Base-by-base conservation (phyloP, 2,888 invertebrate species). In the Idaea aversata region DNA sequence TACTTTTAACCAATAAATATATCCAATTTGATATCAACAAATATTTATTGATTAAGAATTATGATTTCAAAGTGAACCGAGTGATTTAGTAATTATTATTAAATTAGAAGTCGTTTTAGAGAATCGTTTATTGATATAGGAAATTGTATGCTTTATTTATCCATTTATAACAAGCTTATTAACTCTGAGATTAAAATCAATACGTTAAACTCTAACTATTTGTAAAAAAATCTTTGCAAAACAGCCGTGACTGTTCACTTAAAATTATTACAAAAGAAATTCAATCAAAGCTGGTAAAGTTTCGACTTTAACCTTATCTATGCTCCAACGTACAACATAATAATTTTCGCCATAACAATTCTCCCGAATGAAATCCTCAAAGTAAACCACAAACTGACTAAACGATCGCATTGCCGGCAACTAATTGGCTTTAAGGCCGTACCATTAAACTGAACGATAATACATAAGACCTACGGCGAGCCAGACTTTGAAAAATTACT, bases 401-500 rank as follows among this genome's bases (percentile, higher is more conserved):
- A 72, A 70, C 69, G 67, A 73, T 74, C 74, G 70, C 72, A 64
- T 63, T 65, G 65, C 76, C 71, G 67, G 72, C 74, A 81, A 84
- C 90, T 90, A 91, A 92, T 91, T 91, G 90, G 86, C 86, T 84
- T 79, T 80, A 87, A 88, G 80, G 75, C 81, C 78, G 76, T 75
- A 81, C 84, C 85, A 90, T 91, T 91, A 90, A 85, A 81, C 76
- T 77, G 70, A 67, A 75, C 83, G 86, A 88, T 88, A 88, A 86
- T 84, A 77, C 81, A 73, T 69, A 78, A 65, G 77, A 77, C 79
- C 79, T 78, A 77, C 79, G 77, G 79, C 77, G 75, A 77, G 80
- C 80, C 71, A 73, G 87, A 88, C 89, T 90, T 86, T 91, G 91
- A 92, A 90, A 91, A 91, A 91, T 90, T 75, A 77, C 86, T 71